Conservation (phyloP, 2,797 vertebrate genomes). For the Garrulus glandarius region DNA sequence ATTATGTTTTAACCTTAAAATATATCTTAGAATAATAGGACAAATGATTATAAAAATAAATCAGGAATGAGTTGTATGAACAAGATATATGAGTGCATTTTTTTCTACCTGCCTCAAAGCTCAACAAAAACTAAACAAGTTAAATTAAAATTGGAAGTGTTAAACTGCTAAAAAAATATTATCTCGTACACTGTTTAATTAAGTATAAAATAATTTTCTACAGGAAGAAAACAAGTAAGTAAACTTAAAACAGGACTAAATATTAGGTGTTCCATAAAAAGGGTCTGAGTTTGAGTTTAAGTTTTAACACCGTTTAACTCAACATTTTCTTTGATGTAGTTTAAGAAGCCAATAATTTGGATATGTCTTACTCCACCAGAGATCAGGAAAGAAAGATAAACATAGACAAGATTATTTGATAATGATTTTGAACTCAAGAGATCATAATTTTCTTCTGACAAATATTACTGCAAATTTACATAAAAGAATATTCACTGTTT, state of each 20-base stretch:
- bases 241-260: neutral
- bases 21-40: neutral
- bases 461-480: neutral
- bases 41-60: neutral
- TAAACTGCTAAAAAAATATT: neutral
- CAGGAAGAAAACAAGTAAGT: neutral
- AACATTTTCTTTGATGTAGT: neutral
- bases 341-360: neutral
- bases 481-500: neutral
- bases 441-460: neutral
- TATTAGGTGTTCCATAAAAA: neutral
- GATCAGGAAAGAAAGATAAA: neutral
- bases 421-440: neutral
- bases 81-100: neutral
- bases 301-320: neutral
- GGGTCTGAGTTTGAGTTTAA: accelerated
- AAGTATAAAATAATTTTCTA: neutral
- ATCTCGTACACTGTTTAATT: neutral
- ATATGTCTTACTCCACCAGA: neutral
- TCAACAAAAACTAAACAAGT: neutral
- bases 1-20: neutral
- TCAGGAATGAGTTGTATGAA: neutral
- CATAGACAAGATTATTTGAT: neutral
- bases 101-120: neutral
- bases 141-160: neutral